Conservation (phyloP, 2,888 invertebrate species). For the Dorcus hopei region DNA sequence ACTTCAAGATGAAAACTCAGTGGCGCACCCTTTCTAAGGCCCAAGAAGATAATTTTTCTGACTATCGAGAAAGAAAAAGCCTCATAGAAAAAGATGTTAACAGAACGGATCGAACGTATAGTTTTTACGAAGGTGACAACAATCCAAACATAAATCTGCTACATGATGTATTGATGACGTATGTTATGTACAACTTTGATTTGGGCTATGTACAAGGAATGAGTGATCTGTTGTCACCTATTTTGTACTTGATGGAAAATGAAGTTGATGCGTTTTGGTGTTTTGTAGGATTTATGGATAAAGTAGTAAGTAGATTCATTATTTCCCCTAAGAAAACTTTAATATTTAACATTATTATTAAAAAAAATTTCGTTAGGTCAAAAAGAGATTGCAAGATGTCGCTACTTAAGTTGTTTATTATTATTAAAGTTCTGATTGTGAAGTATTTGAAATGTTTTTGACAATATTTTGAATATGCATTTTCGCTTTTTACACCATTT, state of each 20-base stretch:
- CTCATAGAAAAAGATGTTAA: slow-evolving; percentile 97
- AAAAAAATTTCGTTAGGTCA: too few species aligned
- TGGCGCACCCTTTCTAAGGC: slow-evolving; percentile 87
- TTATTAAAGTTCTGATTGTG: too few species aligned
- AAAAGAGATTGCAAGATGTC: too few species aligned
- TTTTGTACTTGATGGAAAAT: slow-evolving; percentile 82
- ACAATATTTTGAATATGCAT: too few species aligned
- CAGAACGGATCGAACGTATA: slow-evolving; percentile 87
- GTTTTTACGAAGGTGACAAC: slow-evolving; percentile 90
- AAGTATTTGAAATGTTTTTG: too few species aligned
- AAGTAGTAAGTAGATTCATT: slow-evolving; percentile 65
- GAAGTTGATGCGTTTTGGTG: slow-evolving; percentile 99
- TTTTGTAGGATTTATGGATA: slow-evolving; percentile 96
- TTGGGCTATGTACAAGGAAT: slow-evolving; percentile 95
- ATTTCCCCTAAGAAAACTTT: too few species aligned
- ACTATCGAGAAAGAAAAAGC: slow-evolving; percentile 86
- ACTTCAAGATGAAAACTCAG: slow-evolving; percentile 93
- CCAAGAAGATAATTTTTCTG: slow-evolving; percentile 85
- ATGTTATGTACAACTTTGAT: slow-evolving; percentile 98
- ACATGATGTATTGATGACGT: slow-evolving; percentile 94
- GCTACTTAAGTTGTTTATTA: too few species aligned
- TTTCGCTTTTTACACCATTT: too few species aligned
- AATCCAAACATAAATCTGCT: slow-evolving; percentile 83
- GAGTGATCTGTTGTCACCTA: slow-evolving; percentile 94
- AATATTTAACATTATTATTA: too few species aligned